Base-by-base conservation (phyloP, 2,888 invertebrate genomes). In the Brachypterus glaber region DNA sequence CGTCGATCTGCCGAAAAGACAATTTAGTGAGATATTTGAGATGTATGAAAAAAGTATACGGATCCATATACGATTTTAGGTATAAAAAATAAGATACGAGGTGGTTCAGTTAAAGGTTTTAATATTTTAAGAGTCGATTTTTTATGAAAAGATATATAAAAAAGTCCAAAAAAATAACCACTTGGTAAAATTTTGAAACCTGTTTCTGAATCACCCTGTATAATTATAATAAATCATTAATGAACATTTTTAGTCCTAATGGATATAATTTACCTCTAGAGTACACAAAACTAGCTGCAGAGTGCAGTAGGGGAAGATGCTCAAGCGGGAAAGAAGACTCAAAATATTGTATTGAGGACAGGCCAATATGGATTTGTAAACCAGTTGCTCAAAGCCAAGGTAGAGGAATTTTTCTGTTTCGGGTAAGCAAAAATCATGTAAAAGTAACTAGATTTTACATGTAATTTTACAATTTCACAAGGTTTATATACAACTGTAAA, bases 321-420 rank as follows among this genome's bases (percentile, higher is more conserved):
- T 53, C 54, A 15, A 48, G 48, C 13, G 57, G 53, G 18, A 57
- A 55, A 34, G 72, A 73, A 3, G 70, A 70, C 11, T 58, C 55
- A 1, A 65, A 67, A 8, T 68, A 63, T 48, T 69, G 67, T 18
- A 37, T 52, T 3, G 62, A 62, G 13, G 64, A 65, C 8, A 61
- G 59, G 41, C 66, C 66, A 30, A 75, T 82, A n/a, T 89, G 89
- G 88, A 89, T 89, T 44, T 88, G 86, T 59, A 89, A 89, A 56
- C 89, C 89, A 0, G 86, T 87, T 1, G 83, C 86, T 1, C 81
- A 85, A 61, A 88, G 87, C 50, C 82, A 88, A 63, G 88, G 88
- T 5, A 71, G 79, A 54, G 88, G 88, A 33, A 89, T 89, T 44
- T 83, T 85, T 54, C 64, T 89, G 16, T 88, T 88, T 62, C 73